Conservation (phyloP, 2,797 vertebrate genomes). For the Fistularia commersonii region DNA sequence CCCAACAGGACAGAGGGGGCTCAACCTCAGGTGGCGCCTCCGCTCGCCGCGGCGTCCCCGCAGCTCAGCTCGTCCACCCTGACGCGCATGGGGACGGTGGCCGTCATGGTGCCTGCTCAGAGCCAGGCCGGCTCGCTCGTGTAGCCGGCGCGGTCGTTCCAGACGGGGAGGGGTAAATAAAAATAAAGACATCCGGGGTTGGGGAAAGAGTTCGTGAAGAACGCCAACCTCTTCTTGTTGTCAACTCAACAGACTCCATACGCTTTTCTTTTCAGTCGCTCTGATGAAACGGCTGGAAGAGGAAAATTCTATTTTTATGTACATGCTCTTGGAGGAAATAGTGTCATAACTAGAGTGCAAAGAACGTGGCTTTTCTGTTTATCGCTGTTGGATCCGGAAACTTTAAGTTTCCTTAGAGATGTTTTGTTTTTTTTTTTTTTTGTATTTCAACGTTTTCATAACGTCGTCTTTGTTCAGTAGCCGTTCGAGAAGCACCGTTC, state of each 20-base stretch:
- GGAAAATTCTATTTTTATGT: conserved; percentile 51
- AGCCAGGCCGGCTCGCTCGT: conserved; percentile 91
- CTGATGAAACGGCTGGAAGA: conserved; percentile 23
- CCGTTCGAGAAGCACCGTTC: conserved; percentile 13
- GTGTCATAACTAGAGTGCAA: conserved; percentile 1
- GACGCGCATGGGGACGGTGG: conserved; percentile 77
- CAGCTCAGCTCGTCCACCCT: conserved; percentile 72
- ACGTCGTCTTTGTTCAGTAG: conserved; percentile 11
- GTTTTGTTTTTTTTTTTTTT: too few relatives aligned
- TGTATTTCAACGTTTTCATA: conserved; percentile 4
- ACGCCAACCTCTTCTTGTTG: conserved; percentile 2
- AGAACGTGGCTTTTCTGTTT: neutral
- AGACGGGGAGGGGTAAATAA: conserved; percentile 8
- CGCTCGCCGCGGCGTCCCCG: conserved; percentile 38
- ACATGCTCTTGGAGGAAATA: conserved; percentile 7
- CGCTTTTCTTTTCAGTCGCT: conserved; percentile 38
- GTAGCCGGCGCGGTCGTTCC: conserved; percentile 57
- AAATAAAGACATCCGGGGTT: conserved; percentile 18
- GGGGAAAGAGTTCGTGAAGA: conserved; percentile 27
- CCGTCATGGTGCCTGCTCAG: conserved; percentile 86
- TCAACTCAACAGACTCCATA: conserved; percentile 4
- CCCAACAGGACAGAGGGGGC: conserved; percentile 73
- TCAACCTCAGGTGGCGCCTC: conserved; percentile 70
- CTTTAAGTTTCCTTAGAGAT: too few relatives aligned
- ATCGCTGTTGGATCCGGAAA: neutral